phyloP scores from a whole-genome alignment of 2,888 invertebrate species.

The Callosobruchus maculatus region DNA sequence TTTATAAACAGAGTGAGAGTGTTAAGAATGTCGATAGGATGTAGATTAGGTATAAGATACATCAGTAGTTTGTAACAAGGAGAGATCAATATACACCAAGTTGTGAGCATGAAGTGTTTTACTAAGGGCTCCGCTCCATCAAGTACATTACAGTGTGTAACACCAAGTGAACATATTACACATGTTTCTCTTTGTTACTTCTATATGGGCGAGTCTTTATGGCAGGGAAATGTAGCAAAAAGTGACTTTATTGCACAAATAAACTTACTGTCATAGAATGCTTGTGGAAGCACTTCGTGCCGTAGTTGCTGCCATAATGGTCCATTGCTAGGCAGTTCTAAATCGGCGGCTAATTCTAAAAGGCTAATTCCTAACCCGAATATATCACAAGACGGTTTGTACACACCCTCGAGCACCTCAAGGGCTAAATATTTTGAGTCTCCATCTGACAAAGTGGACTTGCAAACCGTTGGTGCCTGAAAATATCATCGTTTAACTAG shows the following conservation, averaged over 20 bases:
- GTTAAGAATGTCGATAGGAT: too few relatives aligned
- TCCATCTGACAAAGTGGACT: constrained; percentile 58
- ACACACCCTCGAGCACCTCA: constrained; percentile 61
- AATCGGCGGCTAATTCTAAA: constrained; percentile 66
- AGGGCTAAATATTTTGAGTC: constrained; percentile 74
- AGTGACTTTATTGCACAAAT: neutral
- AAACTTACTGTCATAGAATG: constrained; percentile 29
- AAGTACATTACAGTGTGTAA: too few relatives aligned
- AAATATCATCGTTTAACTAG: too few relatives aligned
- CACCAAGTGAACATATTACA: too few relatives aligned
- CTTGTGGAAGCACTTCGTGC: constrained; percentile 23
- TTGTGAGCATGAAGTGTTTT: too few relatives aligned
- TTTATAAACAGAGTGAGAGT: too few relatives aligned
- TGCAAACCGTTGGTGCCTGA: constrained; percentile 20
- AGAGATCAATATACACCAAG: too few relatives aligned
- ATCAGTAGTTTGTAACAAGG: too few relatives aligned
- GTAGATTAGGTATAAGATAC: too few relatives aligned
- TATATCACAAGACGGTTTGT: constrained; percentile 69
- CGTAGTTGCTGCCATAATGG: constrained; percentile 59
- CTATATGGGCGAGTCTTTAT: too few relatives aligned
- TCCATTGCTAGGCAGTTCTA: constrained; percentile 66
- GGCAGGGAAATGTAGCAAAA: neutral
- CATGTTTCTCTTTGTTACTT: too few relatives aligned
- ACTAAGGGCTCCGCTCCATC: too few relatives aligned
- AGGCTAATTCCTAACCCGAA: constrained; percentile 72